phyloP scores from a whole-genome alignment of 2,888 invertebrate genomes.

The Eupithecia pulchellata region DNA sequence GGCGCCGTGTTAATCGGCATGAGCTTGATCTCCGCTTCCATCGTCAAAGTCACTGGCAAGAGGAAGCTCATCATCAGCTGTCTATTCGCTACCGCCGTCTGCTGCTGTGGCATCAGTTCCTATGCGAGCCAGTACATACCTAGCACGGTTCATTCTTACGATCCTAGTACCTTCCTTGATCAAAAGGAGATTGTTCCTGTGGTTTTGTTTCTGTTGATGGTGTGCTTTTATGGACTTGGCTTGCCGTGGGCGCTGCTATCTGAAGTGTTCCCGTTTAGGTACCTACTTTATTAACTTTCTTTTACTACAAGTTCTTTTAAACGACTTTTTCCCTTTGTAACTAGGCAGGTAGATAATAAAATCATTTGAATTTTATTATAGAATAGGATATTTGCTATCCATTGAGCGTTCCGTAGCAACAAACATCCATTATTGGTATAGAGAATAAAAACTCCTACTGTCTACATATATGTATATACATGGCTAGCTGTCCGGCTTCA shows the following conservation, averaged over 20 bases:
- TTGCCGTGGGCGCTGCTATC: conserved; percentile 86
- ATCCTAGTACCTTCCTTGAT: conserved; percentile 66
- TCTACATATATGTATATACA: too few relatives aligned
- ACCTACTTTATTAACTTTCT: too few relatives aligned
- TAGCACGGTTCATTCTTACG: conserved; percentile 70
- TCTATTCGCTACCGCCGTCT: conserved; percentile 63
- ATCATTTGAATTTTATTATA: too few relatives aligned
- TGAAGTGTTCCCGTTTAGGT: conserved; percentile 86
- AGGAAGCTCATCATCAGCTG: conserved; percentile 70
- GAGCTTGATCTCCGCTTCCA: conserved; percentile 68
- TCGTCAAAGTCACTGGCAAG: conserved; percentile 72
- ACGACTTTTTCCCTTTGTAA: not conserved
- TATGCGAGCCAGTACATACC: conserved; percentile 62
- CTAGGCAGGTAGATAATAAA: too few relatives aligned
- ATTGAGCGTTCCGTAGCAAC: not conserved
- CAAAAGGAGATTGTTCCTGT: conserved; percentile 74
- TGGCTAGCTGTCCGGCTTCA: too few relatives aligned
- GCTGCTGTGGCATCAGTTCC: conserved; percentile 66
- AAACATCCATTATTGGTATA: not conserved
- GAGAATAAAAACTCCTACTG: too few relatives aligned
- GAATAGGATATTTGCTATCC: not conserved
- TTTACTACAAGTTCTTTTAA: too few relatives aligned
- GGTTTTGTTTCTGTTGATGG: conserved; percentile 69
- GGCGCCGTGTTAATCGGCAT: conserved; percentile 70
- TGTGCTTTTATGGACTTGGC: conserved; percentile 70